A percentile compares a stretch with the other conserved stretches of the same genome.
These are phyloP conservation scores for Cactoblastis cactorum DNA, from an alignment of 2,888 invertebrate genomes.

Conservation along the genomic window DNA sequence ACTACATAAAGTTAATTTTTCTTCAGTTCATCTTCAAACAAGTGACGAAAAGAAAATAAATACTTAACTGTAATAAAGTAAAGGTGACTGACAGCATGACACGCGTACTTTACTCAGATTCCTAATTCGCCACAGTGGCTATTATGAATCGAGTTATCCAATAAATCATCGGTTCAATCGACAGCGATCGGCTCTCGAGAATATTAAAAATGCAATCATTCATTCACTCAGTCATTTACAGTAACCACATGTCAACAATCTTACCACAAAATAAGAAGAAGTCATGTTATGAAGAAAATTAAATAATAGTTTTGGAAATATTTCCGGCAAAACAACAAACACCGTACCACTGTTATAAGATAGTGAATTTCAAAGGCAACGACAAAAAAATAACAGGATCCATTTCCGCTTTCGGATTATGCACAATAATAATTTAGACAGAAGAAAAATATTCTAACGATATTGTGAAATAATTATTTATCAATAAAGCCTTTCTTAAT, in stretches of 20 bases:
- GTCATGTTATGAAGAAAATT: neutral
- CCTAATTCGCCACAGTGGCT: slow-evolving; percentile 8
- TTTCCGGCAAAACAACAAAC: too few relatives aligned
- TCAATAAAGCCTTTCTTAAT: too few relatives aligned
- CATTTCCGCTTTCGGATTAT: too few relatives aligned
- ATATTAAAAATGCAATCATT: slow-evolving; percentile 5
- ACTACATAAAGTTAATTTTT: too few relatives aligned
- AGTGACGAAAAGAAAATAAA: neutral
- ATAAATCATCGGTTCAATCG: slow-evolving; percentile 8
- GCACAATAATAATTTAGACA: too few relatives aligned
- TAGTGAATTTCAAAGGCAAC: too few relatives aligned
- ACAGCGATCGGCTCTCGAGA: neutral
- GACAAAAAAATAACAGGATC: too few relatives aligned
- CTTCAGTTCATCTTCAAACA: too few relatives aligned
- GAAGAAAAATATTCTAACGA: too few relatives aligned
- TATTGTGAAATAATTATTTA: too few relatives aligned
- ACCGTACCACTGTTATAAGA: too few relatives aligned
- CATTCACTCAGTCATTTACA: neutral
- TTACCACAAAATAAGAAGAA: neutral
- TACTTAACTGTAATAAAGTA: neutral
- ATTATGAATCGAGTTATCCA: neutral
- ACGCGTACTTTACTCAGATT: slow-evolving; percentile 7
- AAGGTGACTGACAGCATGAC: slow-evolving; percentile 1
- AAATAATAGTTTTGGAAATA: too few relatives aligned
- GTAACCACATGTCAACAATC: neutral